These are phyloP conservation scores for Atrina japonica DNA, from an alignment of 2,888 invertebrate species.

Conservation along the genomic window DNA sequence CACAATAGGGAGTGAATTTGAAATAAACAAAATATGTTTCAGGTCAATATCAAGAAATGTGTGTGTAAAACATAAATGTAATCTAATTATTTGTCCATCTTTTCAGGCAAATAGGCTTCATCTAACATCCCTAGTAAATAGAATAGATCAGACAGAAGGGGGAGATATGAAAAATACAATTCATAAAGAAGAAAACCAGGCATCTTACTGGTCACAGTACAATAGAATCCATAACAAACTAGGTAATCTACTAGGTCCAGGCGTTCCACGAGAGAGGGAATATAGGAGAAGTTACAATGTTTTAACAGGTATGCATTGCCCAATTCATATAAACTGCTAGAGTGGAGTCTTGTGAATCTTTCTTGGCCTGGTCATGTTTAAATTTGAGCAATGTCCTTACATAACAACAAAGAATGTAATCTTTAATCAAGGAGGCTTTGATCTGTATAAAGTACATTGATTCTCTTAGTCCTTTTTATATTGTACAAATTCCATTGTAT, in stretches of 20 bases:
- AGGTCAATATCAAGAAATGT: too few species aligned
- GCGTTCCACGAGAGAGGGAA: constrained; percentile 66
- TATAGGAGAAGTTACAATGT: constrained; percentile 73
- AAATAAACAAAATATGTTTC: too few species aligned
- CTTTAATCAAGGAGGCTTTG: too few species aligned
- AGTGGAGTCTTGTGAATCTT: not conserved
- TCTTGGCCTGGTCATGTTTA: too few species aligned
- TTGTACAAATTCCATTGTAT: not conserved
- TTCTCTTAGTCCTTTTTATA: not conserved
- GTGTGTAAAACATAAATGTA: too few species aligned
- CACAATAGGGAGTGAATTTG: too few species aligned
- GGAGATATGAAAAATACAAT: constrained; percentile 65
- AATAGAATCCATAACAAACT: constrained; percentile 75
- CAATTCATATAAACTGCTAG: too few species aligned
- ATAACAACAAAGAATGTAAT: too few species aligned
- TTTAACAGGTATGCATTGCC: constrained; percentile 71
- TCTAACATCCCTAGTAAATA: constrained; percentile 68
- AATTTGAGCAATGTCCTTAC: too few species aligned
- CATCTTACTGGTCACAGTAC: constrained; percentile 77
- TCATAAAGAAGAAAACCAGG: constrained; percentile 50
- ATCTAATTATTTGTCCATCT: not conserved
- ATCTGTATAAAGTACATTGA: not conserved
- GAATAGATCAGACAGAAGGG: constrained; percentile 72
- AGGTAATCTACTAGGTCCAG: constrained; percentile 74
- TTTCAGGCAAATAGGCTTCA: constrained; percentile 71